Percentiles rank a stretch among this genome's conserved stretches.
Evolutionary conservation across 2,888 invertebrate species (phyloP).

Genomic region (Mechanitis mazaeus): DNA sequence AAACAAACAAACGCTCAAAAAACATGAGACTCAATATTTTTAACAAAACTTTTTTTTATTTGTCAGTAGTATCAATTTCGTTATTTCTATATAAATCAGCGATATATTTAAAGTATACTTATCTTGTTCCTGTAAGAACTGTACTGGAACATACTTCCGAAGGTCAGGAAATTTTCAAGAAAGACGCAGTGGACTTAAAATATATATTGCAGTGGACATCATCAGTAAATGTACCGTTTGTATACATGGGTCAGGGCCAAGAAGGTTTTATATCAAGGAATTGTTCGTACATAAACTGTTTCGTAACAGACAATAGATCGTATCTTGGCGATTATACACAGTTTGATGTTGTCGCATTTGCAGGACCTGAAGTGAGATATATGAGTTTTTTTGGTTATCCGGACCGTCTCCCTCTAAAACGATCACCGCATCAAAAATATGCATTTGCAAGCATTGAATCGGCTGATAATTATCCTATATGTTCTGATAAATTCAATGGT

Average conservation of each 20-base stretch:
- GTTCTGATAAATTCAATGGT: constrained; percentile 39
- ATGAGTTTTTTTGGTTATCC: background rate
- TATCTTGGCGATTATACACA: constrained; percentile 39
- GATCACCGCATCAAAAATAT: constrained; percentile 52
- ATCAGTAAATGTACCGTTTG: constrained; percentile 41
- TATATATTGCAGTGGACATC: constrained; percentile 52
- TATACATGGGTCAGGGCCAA: constrained; percentile 41
- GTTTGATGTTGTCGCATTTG: constrained; percentile 53
- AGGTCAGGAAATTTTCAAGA: background rate
- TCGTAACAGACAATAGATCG: constrained; percentile 42
- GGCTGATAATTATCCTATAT: constrained; percentile 48
- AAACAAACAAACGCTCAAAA: constrained; percentile 5
- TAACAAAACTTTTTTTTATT: constrained; percentile 24
- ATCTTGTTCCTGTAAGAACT: background rate
- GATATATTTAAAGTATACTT: constrained; percentile 19
- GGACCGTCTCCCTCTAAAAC: constrained; percentile 32
- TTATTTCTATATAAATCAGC: constrained; percentile 27
- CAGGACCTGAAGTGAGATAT: constrained; percentile 42
- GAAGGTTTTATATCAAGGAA: constrained; percentile 40
- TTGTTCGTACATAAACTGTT: constrained; percentile 52
- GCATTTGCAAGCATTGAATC: constrained; percentile 56
- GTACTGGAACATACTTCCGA: no score
- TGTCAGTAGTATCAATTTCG: constrained; percentile 18
- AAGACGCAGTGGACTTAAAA: constrained; percentile 33
- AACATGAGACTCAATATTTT: constrained; percentile 25